Evolutionary conservation across 2,113 vertebrate genomes (phyloP).

Genomic region (Heliornis fulica): DNA sequence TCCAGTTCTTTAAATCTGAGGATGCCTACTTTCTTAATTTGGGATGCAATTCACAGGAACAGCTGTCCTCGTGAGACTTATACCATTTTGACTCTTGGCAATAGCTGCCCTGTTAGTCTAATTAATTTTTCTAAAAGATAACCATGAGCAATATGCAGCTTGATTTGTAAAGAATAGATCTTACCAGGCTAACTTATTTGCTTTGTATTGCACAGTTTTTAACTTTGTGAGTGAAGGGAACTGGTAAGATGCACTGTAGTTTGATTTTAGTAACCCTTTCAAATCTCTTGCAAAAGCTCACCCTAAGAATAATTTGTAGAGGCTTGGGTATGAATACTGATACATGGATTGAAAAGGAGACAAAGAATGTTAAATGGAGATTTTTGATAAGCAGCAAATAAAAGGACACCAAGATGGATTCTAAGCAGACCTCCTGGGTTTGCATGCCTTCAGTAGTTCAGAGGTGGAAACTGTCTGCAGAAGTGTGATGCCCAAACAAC

Average conservation of each 20-base stretch:
- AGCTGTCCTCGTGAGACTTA: background rate
- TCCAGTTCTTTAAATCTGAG: background rate
- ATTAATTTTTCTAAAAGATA: constrained; percentile 58
- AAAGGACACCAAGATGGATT: background rate
- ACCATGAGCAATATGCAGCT: background rate
- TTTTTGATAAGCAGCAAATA: constrained; percentile 20
- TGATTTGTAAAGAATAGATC: constrained; percentile 37
- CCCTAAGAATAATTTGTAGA: constrained; percentile 26
- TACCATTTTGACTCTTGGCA: constrained; percentile 1
- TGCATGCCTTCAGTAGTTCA: background rate
- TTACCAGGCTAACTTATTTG: background rate
- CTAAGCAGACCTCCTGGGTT: background rate
- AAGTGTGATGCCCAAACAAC: background rate
- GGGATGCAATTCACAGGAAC: constrained; percentile 7
- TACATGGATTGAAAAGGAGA: background rate
- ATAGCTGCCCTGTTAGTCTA: constrained; percentile 27
- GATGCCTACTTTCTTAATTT: background rate
- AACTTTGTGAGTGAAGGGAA: constrained; percentile 1
- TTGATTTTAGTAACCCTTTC: constrained; percentile 18
- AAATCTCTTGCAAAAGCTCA: constrained; percentile 18
- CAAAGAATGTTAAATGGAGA: background rate
- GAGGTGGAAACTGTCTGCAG: background rate
- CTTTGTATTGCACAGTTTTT: background rate
- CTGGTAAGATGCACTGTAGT: background rate
- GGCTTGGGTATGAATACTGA: constrained; percentile 1